phyloP scores from a whole-genome alignment of 2,888 invertebrate species.

The Apotomis turbidana region DNA sequence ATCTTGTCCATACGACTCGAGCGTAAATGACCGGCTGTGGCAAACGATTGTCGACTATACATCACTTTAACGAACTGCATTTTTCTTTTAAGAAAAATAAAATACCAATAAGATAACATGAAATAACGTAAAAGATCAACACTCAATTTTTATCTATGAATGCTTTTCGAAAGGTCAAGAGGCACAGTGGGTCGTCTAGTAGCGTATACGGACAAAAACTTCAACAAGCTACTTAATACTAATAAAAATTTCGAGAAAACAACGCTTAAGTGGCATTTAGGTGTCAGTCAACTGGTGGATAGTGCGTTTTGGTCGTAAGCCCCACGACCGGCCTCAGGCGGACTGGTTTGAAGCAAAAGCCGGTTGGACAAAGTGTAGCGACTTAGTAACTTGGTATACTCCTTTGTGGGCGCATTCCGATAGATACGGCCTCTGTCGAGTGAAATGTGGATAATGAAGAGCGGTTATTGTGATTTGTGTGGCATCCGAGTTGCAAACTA shows the following conservation, averaged over 20 bases:
- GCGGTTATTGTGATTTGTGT: constrained; percentile 79
- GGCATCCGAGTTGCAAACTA: constrained; percentile 66
- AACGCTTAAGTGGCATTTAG: constrained; percentile 78
- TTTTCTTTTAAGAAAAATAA: constrained; percentile 45
- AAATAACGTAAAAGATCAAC: constrained; percentile 16
- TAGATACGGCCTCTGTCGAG: constrained; percentile 70
- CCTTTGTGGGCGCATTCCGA: constrained; percentile 81
- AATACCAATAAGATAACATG: constrained; percentile 13
- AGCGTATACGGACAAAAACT: constrained; percentile 59
- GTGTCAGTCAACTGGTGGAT: constrained; percentile 81
- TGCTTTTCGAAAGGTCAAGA: constrained; percentile 53
- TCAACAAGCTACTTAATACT: constrained; percentile 73
- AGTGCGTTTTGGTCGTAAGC: constrained; percentile 60
- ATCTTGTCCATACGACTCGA: constrained; percentile 56
- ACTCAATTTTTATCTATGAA: constrained; percentile 28
- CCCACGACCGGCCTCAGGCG: constrained; percentile 53
- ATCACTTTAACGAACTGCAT: constrained; percentile 40
- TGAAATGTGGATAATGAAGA: constrained; percentile 81
- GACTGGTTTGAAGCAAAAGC: constrained; percentile 68
- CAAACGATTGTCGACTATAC: constrained; percentile 63
- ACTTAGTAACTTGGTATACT: constrained; percentile 72
- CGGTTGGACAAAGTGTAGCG: constrained; percentile 79
- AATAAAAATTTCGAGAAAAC: constrained; percentile 78
- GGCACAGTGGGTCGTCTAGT: constrained; percentile 51
- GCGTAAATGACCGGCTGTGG: constrained; percentile 57